Conservation (phyloP, 2,113 vertebrate species). For the Oreochromis niloticus region DNA sequence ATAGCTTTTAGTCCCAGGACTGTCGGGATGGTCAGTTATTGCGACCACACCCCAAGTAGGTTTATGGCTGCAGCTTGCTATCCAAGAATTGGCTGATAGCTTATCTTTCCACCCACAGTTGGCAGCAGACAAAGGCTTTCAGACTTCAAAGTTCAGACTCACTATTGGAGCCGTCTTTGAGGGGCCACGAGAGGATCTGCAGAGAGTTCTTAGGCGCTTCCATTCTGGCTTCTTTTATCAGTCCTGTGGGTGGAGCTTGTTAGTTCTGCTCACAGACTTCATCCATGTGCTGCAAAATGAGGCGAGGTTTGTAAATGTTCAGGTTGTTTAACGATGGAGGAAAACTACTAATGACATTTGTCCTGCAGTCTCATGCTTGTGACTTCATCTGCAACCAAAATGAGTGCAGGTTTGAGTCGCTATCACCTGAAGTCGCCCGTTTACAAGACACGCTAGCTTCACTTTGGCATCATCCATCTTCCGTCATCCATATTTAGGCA, state of each 20-base stretch:
- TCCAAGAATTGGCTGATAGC: neutral
- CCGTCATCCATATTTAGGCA: neutral
- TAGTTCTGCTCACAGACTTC: neutral
- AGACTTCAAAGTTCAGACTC: neutral
- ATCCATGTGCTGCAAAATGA: neutral
- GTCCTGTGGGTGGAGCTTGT: neutral
- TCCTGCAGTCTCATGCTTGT: accelerated
- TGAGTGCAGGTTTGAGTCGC: neutral
- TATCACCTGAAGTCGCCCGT: neutral
- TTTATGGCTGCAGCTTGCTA: neutral
- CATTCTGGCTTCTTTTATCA: neutral
- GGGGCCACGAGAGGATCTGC: neutral
- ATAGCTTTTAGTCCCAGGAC: neutral
- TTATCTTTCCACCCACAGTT: neutral
- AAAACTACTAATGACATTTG: accelerated
- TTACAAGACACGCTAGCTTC: accelerated
- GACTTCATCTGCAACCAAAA: neutral
- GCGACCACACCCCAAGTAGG: neutral
- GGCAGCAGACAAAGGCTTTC: neutral
- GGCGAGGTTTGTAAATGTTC: neutral
- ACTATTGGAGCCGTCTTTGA: neutral
- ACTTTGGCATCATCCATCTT: neutral
- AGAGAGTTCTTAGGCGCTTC: neutral
- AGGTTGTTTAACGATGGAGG: neutral
- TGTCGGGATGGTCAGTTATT: neutral